phyloP scores from a whole-genome alignment of 2,888 invertebrate species.

The Bibio marci region DNA sequence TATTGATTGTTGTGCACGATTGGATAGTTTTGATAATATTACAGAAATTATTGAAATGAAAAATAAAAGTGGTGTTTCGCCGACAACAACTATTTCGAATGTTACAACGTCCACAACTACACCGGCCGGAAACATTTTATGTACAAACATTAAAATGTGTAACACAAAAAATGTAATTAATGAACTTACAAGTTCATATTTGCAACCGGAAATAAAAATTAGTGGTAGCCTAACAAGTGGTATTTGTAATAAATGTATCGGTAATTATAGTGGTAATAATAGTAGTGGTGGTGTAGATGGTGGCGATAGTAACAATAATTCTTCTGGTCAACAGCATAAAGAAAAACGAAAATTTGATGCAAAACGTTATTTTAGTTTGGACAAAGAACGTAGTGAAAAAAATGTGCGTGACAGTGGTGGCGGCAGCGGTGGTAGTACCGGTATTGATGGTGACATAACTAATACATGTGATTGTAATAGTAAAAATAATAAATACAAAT shows the following conservation, averaged over 20 bases:
- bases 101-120: background rate
- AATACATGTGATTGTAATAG: background rate
- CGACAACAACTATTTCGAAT: background rate
- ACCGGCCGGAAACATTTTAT: too few relatives aligned
- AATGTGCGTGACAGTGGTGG: constrained; percentile 4
- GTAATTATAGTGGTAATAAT: constrained; percentile 10
- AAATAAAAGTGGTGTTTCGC: constrained; percentile 4
- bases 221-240: too few relatives aligned
- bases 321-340: background rate
- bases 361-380: constrained; percentile 14
- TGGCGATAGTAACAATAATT: background rate
- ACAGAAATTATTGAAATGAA: constrained; percentile 10
- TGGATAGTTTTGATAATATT: constrained; percentile 15
- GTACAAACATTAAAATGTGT: too few relatives aligned
- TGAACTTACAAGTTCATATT: background rate
- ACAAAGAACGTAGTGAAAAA: constrained; percentile 13
- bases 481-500: background rate
- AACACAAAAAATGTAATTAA: background rate
- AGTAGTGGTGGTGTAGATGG: constrained; percentile 10
- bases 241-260: too few relatives aligned
- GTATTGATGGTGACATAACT: too few relatives aligned
- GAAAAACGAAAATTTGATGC: constrained; percentile 11
- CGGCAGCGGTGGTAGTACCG: background rate
- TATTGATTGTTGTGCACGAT: constrained; percentile 14
- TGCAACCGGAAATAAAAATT: background rate